Evolutionary conservation across 2,797 vertebrate species (phyloP), one percentile per base, ranked within the genome.

Genomic region (Sternarchorhynchus goeldii): DNA sequence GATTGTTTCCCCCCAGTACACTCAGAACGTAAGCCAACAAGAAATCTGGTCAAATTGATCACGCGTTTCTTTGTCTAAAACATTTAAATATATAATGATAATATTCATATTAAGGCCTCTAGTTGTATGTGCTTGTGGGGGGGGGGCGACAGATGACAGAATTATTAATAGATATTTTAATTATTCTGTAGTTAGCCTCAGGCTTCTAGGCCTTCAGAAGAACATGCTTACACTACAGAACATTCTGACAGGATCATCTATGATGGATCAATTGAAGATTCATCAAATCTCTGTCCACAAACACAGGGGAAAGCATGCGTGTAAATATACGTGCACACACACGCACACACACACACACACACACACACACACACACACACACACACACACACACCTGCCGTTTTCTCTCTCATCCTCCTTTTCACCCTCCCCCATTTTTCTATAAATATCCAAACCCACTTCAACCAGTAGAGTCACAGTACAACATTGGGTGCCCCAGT

Each of bases 261-360:
- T 80, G 83, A 85, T 78, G 55, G 79, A 85, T 80, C 75, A 76
- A 85, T 84, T 85, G 82, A 85, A 85, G 67, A 59, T 89, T 87
- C 86, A 83, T 78, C 81, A 83, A 85, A 86, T 89, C 85, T 88
- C 86, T 76, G 79, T 70, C 70, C 68, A 67, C 74, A 76, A 76
- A 81, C 73, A 65, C 68, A 12, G 45, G 68, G 68, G 68, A 66
- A 78, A 69, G 60, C 70, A 45, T 63, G 76, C 76, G 70, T 74
- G 63, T 69, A 77, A 66, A 66, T 50, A 71, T 29, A 41, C 63
- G 45, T 50, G 45, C 66, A 58, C 36, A 62, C 72, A 74, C 78
- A 75, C 73, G 68, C 64, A 50, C 32, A 41, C 63, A 75, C 62
- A 71, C 53, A 36, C 55, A 32, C 50, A 34, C 45, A 67, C 21